phyloP scores from a whole-genome alignment of 2,113 vertebrate genomes.

The Isichthys henryi region DNA sequence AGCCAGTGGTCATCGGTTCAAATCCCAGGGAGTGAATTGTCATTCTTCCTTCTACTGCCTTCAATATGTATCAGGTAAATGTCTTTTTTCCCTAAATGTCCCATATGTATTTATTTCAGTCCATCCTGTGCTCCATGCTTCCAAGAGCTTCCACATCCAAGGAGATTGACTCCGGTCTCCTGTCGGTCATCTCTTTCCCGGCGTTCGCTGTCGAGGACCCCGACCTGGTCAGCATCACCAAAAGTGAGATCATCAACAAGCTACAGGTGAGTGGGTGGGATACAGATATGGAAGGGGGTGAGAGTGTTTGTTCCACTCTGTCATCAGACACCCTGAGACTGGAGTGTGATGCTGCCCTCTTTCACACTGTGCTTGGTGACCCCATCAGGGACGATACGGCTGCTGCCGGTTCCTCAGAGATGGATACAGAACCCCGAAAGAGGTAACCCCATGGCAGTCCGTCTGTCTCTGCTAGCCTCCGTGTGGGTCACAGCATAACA shows the following conservation, averaged over 20 bases:
- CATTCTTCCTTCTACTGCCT: neutral
- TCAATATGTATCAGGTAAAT: neutral
- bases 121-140: conserved; percentile 96
- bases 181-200: conserved; percentile 93
- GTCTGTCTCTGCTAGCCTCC: neutral
- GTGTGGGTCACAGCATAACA: no score
- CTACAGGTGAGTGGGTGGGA: conserved; percentile 68
- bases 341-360: neutral
- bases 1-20: neutral
- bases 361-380: neutral
- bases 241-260: conserved; percentile 91
- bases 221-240: conserved; percentile 85
- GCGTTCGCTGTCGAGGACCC: conserved; percentile 94
- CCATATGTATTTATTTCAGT: conserved; percentile 51
- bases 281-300: neutral
- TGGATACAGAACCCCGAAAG: conserved; percentile 91
- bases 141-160: conserved; percentile 94
- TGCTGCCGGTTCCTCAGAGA: conserved; percentile 96
- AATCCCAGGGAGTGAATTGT: neutral
- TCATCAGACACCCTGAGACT: neutral
- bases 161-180: conserved; percentile 92
- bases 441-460: conserved; percentile 56
- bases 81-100: neutral
- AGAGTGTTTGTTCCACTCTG: neutral
- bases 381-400: conserved; percentile 82